phyloP scores from a whole-genome alignment of 2,888 invertebrate genomes.

The Coenonympha glycerion region DNA sequence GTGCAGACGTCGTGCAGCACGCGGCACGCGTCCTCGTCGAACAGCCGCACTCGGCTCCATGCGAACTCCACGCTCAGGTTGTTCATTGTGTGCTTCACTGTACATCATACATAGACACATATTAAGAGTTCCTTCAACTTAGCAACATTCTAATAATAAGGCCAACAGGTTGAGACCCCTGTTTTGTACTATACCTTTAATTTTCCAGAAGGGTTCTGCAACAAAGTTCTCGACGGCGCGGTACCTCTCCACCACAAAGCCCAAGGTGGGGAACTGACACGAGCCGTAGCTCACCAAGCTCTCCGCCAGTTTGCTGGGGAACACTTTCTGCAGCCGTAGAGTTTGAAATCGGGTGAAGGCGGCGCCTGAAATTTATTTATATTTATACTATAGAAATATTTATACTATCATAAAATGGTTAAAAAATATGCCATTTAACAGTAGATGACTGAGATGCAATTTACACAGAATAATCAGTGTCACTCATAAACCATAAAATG shows the following conservation, averaged over 20 bases:
- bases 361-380: slow-evolving; percentile 84
- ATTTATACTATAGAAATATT: too few species aligned
- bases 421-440: too few species aligned
- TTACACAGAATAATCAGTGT: too few species aligned
- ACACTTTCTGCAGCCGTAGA: slow-evolving; percentile 86
- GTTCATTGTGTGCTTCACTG: slow-evolving; percentile 86
- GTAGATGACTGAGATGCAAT: too few species aligned
- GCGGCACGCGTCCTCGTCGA: slow-evolving; percentile 89
- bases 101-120: slow-evolving; percentile 31
- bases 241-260: slow-evolving; percentile 99
- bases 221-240: slow-evolving; percentile 94
- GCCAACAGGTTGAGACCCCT: too few species aligned
- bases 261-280: slow-evolving; percentile 99
- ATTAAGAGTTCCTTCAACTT: not conserved
- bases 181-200: slow-evolving; percentile 89
- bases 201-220: slow-evolving; percentile 96
- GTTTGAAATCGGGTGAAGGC: slow-evolving; percentile 99
- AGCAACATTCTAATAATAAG: too few species aligned
- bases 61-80: slow-evolving; percentile 87
- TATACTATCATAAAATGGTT: too few species aligned
- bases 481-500: too few species aligned
- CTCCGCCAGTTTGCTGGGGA: slow-evolving; percentile 82
- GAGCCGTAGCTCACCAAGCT: slow-evolving; percentile 97
- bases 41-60: slow-evolving; percentile 92
- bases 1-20: slow-evolving; percentile 87